These are phyloP conservation scores for Lasioglossum morio DNA, from an alignment of 2,888 invertebrate genomes.

Conservation along the genomic window DNA sequence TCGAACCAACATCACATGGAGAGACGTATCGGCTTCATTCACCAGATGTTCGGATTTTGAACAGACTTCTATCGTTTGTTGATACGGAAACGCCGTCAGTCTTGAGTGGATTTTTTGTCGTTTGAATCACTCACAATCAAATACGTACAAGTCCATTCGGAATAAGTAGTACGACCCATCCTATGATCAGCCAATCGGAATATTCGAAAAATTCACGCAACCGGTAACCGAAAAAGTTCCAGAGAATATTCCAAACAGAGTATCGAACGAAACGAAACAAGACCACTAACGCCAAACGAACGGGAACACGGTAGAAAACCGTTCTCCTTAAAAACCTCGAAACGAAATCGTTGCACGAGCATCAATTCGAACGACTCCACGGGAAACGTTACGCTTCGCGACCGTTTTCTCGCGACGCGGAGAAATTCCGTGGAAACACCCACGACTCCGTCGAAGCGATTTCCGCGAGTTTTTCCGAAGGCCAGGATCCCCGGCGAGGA, in stretches of 20 bases:
- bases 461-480: conserved; percentile 45
- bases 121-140: too few relatives aligned
- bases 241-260: not conserved
- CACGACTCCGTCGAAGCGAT: not conserved
- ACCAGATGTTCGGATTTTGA: not conserved
- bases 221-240: not conserved
- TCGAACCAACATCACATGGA: not conserved
- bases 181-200: not conserved
- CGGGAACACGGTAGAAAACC: not conserved
- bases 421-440: not conserved
- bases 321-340: not conserved
- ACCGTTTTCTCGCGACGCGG: not conserved
- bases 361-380: not conserved
- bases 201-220: not conserved
- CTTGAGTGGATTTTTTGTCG: not conserved
- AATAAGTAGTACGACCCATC: not conserved
- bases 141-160: not conserved
- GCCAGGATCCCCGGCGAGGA: conserved; percentile 6
- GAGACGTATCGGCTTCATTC: not conserved
- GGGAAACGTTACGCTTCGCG: not conserved
- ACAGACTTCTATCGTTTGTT: not conserved
- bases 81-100: not conserved
- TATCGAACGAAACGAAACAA: not conserved
- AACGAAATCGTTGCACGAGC: not conserved
- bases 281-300: not conserved